Base-by-base conservation (phyloP, 35 echinoderm and acorn worm species). In the Strongylocentrotus purpuratus region DNA sequence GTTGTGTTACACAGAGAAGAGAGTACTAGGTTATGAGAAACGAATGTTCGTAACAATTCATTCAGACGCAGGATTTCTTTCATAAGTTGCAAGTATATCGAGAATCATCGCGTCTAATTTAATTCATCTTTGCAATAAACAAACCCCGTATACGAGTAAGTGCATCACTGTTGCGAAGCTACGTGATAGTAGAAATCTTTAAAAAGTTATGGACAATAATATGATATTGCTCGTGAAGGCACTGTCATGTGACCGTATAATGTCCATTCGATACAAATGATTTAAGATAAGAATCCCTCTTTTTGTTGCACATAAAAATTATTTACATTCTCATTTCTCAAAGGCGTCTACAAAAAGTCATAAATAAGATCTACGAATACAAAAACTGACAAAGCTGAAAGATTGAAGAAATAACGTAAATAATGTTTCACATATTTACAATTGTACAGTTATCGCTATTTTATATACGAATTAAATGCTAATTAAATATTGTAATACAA, bases 311-410 rank as follows among this genome's bases (percentile, higher is more conserved):
- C 65, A 28, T 78, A 78, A 7, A 25, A 28, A 78, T 28, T 78
- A 78, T 78, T n/a, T 78, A 78, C 65, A 78, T 78, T 78, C 65
- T 78, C 65, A 78, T 25, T 28, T 41, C 5, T 28, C 61, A 71
- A 78, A 78, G 22, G 25, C 8, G 20, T 78, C 28, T 78, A 78
- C 33, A 89, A 10, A 15, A 89, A 89, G 87, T 89, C 87, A 89
- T 89, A 89, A 89, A 89, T 89, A 89, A 17, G 20, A 89, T 10
- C 87, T 89, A 89, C 87, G 87, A 89, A 89, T 89, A 89, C 87
- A 89, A 89, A 89, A 35, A 33, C 87, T 33, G 87, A n/a, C 87
- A 89, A 89, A 89, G 87, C 87, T 89, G 87, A 89, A 18, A 89
- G 22, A 78, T 15, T 78, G 65, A 78, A 78, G 65, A 78, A 78